These are phyloP conservation scores for Pristionchus fissidentatus DNA, from an alignment of 2,888 invertebrate species.

Conservation along the genomic window DNA sequence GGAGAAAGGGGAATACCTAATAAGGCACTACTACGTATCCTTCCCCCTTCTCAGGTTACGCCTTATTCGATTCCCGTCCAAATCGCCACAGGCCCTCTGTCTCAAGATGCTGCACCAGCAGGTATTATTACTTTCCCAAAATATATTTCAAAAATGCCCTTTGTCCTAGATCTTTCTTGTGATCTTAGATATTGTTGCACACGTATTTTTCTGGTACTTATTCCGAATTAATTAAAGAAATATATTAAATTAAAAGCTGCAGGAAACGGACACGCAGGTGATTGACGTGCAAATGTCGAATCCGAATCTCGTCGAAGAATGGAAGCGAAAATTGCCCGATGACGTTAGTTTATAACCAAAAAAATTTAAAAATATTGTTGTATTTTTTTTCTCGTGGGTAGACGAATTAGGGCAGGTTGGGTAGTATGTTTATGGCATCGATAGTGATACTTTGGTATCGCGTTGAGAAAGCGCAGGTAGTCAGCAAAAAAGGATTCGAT, in stretches of 20 bases:
- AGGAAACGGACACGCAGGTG: slow-evolving; percentile 72
- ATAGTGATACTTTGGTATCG: too few relatives aligned
- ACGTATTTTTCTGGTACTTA: too few relatives aligned
- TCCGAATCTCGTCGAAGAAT: slow-evolving; percentile 62
- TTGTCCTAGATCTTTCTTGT: background rate
- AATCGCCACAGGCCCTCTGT: slow-evolving; percentile 72
- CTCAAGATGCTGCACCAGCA: slow-evolving; percentile 74
- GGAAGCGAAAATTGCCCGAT: slow-evolving; percentile 59
- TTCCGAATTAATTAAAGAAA: too few relatives aligned
- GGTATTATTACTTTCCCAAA: slow-evolving; percentile 50
- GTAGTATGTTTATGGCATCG: too few relatives aligned
- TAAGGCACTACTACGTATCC: background rate
- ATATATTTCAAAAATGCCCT: background rate
- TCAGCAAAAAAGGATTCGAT: too few relatives aligned
- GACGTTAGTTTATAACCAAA: slow-evolving; percentile 47
- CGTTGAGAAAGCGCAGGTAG: too few relatives aligned
- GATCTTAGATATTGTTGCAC: background rate
- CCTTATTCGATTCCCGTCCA: slow-evolving; percentile 81
- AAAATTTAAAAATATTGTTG: too few relatives aligned
- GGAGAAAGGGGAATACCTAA: background rate
- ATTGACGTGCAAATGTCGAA: slow-evolving; percentile 71
- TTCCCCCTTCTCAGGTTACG: slow-evolving; percentile 34
- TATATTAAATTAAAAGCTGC: slow-evolving; percentile 33
- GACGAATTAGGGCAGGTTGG: too few relatives aligned
- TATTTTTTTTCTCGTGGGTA: too few relatives aligned